These are phyloP conservation scores for Athalia rosae DNA, from an alignment of 2,888 invertebrate species.

Conservation along the genomic window DNA sequence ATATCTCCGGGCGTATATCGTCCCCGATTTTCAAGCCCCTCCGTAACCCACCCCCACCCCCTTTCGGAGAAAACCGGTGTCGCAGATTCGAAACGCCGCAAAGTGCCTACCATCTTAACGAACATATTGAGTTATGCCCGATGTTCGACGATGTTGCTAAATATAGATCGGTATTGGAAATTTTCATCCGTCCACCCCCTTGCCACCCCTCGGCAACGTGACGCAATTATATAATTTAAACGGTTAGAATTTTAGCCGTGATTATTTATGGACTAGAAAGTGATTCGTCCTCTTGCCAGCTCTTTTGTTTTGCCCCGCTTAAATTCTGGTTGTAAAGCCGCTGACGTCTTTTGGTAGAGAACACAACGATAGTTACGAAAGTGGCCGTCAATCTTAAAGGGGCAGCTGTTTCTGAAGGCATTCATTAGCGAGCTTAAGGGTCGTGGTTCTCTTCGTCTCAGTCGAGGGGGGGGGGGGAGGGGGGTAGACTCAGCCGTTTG, in stretches of 20 bases:
- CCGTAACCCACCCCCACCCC: not conserved
- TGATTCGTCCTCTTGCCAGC: not conserved
- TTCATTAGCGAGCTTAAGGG: constrained; percentile 67
- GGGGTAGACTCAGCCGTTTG: not conserved
- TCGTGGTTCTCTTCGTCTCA: constrained; percentile 5
- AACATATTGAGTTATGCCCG: constrained; percentile 69
- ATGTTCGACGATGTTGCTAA: constrained; percentile 45
- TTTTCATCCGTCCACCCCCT: not conserved
- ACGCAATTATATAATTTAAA: no score
- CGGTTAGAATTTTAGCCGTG: no score
- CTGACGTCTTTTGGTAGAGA: not conserved
- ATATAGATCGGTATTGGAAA: not conserved
- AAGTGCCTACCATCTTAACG: constrained; percentile 60
- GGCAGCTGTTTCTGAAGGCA: constrained; percentile 71
- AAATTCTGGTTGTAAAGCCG: not conserved
- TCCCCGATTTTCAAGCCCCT: constrained; percentile 10
- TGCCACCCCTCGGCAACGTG: no score
- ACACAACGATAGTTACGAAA: no score
- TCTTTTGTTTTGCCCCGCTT: no score
- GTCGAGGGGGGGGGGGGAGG: not conserved
- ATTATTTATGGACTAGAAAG: not conserved
- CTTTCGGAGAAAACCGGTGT: not conserved
- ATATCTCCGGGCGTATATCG: not conserved
- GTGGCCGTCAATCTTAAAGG: constrained; percentile 68
- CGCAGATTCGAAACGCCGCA: constrained; percentile 32